phyloP scores from a whole-genome alignment of 2,888 invertebrate genomes.

The Caenorhabditis becei region DNA sequence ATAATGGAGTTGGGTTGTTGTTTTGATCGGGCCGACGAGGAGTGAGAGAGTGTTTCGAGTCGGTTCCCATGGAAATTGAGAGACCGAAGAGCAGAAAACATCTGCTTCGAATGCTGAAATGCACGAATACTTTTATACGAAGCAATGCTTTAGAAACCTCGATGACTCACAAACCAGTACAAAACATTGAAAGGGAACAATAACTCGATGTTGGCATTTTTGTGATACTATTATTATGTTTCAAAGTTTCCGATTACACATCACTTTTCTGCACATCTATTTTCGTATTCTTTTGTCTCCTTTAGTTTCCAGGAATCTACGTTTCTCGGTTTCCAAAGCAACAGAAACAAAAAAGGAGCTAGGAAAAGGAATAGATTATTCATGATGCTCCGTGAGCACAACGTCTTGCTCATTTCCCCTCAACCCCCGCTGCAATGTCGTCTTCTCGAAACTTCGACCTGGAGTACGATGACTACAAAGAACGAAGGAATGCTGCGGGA shows the following conservation, averaged over 20 bases:
- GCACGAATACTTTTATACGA: too few species aligned
- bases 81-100: not conserved
- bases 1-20: not conserved
- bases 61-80: slow-evolving; percentile 35
- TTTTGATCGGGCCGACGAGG: slow-evolving; percentile 14
- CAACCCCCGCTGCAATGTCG: slow-evolving; percentile 7
- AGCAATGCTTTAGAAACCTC: not conserved
- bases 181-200: too few species aligned
- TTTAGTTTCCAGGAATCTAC: not conserved
- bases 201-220: too few species aligned
- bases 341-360: slow-evolving; percentile 17
- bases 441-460: slow-evolving; percentile 61
- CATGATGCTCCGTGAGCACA: slow-evolving; percentile 11
- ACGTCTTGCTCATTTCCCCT: not conserved
- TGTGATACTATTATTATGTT: not conserved
- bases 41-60: not conserved
- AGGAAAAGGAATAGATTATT: slow-evolving; percentile 14
- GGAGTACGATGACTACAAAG: slow-evolving; percentile 66
- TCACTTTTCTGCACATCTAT: not conserved
- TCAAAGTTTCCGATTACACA: not conserved
- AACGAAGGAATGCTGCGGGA: slow-evolving; percentile 58
- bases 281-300: not conserved
- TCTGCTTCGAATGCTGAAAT: too few species aligned
- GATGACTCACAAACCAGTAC: not conserved
- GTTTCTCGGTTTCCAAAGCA: not conserved